Conservation (phyloP, 1,140 invertebrate genomes). For the Maniola jurtina region DNA sequence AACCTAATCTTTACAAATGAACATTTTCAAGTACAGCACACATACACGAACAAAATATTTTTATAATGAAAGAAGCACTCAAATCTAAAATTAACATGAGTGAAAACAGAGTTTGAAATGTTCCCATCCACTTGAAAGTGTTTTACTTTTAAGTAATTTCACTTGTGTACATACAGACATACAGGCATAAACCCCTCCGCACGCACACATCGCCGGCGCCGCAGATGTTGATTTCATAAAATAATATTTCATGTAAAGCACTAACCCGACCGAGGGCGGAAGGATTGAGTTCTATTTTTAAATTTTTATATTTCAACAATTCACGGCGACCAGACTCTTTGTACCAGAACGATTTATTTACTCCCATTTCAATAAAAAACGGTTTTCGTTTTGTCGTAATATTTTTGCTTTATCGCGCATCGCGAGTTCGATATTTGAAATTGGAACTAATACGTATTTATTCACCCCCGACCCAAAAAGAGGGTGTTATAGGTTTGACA, state of each 20-base stretch:
- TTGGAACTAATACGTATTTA: slow-evolving; percentile 1
- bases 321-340: slow-evolving; percentile 56
- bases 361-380: slow-evolving; percentile 34
- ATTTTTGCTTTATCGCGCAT: slow-evolving; percentile 18
- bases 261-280: slow-evolving; percentile 73
- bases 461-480: too few relatives aligned
- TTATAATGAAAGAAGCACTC: slow-evolving; percentile 49
- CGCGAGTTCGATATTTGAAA: neutral
- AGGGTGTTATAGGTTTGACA: too few relatives aligned
- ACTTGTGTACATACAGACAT: slow-evolving; percentile 73
- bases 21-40: slow-evolving; percentile 19
- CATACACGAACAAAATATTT: slow-evolving; percentile 27
- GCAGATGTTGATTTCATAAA: slow-evolving; percentile 78
- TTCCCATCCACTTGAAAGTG: slow-evolving; percentile 73
- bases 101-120: slow-evolving; percentile 66
- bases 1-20: slow-evolving; percentile 16
- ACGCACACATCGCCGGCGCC: slow-evolving; percentile 49
- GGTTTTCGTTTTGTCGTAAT: slow-evolving; percentile 29
- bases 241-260: slow-evolving; percentile 79
- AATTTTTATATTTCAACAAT: slow-evolving; percentile 76
- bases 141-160: slow-evolving; percentile 74
- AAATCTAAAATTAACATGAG: slow-evolving; percentile 68
- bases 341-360: slow-evolving; percentile 40
- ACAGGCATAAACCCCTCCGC: slow-evolving; percentile 70
- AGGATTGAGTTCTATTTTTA: slow-evolving; percentile 77